These are phyloP conservation scores for Pygoscelis antarcticus DNA, from an alignment of 2,113 vertebrate species.

Conservation along the genomic window DNA sequence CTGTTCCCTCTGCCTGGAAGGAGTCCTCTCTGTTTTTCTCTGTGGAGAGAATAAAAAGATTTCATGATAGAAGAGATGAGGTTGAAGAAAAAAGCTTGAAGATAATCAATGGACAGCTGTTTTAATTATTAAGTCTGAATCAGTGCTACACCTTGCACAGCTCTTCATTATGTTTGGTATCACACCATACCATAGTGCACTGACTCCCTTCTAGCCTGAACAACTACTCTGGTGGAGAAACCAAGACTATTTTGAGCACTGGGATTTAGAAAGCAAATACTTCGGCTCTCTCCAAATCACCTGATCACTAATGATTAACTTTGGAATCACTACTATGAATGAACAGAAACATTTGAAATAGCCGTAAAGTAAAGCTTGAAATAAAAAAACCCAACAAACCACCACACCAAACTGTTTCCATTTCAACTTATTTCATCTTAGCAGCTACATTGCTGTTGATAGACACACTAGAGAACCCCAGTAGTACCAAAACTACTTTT, in stretches of 20 bases:
- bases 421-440: not conserved
- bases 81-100: not conserved
- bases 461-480: not conserved
- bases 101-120: not conserved
- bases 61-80: not conserved
- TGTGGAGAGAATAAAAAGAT: not conserved
- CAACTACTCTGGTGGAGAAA: not conserved
- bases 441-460: not conserved
- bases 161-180: not conserved
- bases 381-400: not conserved
- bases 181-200: not conserved
- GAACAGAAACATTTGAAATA: not conserved
- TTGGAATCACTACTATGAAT: not conserved
- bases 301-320: not conserved
- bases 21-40: not conserved
- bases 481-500: not conserved
- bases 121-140: not conserved
- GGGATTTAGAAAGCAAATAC: not conserved
- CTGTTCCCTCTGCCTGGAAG: not conserved
- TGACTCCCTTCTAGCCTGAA: not conserved
- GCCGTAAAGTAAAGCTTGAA: not conserved
- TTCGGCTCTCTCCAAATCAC: not conserved
- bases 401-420: not conserved
- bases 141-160: not conserved
- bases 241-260: not conserved